These are phyloP conservation scores for Anthophora plumipes DNA, from an alignment of 2,888 invertebrate species.

Conservation along the genomic window DNA sequence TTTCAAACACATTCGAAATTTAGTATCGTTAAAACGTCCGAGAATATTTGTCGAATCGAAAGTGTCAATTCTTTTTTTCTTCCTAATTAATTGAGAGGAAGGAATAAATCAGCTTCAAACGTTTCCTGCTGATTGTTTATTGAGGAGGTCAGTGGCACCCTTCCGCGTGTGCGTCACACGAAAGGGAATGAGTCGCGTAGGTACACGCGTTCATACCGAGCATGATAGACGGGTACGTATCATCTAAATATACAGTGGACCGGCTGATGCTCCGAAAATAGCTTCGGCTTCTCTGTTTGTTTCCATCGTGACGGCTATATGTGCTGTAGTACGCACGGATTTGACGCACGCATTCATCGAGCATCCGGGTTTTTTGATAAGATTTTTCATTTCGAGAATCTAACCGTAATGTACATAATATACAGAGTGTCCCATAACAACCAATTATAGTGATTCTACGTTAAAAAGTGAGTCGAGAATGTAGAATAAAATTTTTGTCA, in stretches of 20 bases:
- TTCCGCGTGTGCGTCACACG: constrained; percentile 57
- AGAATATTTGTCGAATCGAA: background rate
- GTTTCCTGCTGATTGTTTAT: constrained; percentile 47
- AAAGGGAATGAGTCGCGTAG: constrained; percentile 55
- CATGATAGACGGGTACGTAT: constrained; percentile 68
- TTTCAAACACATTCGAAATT: too few relatives aligned
- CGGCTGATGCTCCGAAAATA: constrained; percentile 72
- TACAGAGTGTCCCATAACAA: too few relatives aligned
- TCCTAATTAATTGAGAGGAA: background rate
- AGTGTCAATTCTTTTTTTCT: too few relatives aligned
- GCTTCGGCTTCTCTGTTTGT: constrained; percentile 67
- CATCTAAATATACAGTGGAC: constrained; percentile 76
- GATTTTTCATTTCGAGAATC: background rate
- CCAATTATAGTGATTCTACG: too few relatives aligned
- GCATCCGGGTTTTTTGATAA: constrained; percentile 26
- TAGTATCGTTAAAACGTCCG: too few relatives aligned
- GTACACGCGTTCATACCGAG: constrained; percentile 55
- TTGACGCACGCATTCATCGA: constrained; percentile 23
- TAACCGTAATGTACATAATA: too few relatives aligned
- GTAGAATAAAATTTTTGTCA: too few relatives aligned
- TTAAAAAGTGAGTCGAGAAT: too few relatives aligned
- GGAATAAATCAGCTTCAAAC: background rate
- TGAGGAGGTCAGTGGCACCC: constrained; percentile 57
- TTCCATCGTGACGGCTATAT: constrained; percentile 56
- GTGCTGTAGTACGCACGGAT: constrained; percentile 40